A percentile compares a stretch with the other conserved stretches of the same genome.
Evolutionary conservation across 2,888 invertebrate genomes (phyloP).

Genomic region (Sclerodermus sp.): DNA sequence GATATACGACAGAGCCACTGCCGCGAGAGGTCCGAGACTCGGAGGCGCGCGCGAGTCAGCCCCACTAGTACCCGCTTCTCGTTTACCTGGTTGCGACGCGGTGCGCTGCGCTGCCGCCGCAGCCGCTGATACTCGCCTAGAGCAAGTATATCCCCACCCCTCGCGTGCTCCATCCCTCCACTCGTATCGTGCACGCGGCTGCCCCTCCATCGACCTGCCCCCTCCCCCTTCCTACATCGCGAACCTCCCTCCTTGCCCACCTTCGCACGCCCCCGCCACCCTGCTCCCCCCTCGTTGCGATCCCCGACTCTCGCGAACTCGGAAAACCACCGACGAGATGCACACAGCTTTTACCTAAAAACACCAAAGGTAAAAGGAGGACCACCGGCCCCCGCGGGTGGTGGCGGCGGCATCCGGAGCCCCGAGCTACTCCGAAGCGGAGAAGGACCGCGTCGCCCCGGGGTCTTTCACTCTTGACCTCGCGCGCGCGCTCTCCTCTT

Average conservation of each 20-base stretch:
- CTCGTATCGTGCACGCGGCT: conserved; percentile 45
- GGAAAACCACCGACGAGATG: conserved; percentile 7
- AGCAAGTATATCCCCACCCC: conserved; percentile 44
- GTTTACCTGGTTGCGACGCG: conserved; percentile 49
- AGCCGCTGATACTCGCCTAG: conserved; percentile 35
- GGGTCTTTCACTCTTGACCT: no score
- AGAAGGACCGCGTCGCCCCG: no score
- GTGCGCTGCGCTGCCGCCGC: conserved; percentile 26
- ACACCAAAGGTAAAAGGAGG: no score
- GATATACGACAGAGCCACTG: background rate
- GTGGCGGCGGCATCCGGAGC: no score
- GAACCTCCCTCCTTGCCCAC: background rate
- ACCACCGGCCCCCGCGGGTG: no score
- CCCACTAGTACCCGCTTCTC: conserved; percentile 50
- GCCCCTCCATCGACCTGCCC: conserved; percentile 36
- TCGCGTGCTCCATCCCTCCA: conserved; percentile 39
- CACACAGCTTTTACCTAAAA: no score
- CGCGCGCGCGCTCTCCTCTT: no score
- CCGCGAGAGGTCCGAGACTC: conserved; percentile 28
- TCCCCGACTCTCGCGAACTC: background rate
- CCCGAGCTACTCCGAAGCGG: no score
- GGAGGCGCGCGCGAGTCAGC: conserved; percentile 52
- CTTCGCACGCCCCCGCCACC: conserved; percentile 6
- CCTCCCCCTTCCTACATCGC: background rate
- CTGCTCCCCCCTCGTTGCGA: conserved; percentile 9